These are phyloP conservation scores for Scolopax mira DNA, from an alignment of 2,113 vertebrate genomes.

Conservation along the genomic window DNA sequence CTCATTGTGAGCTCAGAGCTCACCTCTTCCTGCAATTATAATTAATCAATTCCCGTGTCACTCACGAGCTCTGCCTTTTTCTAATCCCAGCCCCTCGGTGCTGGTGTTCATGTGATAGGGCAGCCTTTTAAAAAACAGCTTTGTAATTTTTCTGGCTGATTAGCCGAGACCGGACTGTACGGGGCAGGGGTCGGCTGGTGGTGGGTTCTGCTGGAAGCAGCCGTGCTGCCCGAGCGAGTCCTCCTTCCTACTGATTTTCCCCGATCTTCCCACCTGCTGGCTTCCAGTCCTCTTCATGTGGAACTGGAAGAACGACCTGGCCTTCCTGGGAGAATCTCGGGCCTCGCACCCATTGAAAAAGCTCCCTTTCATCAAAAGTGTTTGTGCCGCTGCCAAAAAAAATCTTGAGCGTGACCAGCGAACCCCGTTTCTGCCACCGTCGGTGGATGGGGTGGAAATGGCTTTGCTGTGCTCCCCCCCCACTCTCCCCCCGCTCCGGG, in stretches of 20 bases:
- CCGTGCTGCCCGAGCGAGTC: not conserved
- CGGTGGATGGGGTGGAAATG: not conserved
- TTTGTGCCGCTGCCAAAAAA: not conserved
- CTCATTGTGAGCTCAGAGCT: not conserved
- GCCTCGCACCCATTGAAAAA: not conserved
- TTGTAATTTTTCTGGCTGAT: not conserved
- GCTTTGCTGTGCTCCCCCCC: not conserved
- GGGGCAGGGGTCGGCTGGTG: not conserved
- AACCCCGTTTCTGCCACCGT: rapidly evolving
- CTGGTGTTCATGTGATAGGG: not conserved
- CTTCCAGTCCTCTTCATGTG: not conserved
- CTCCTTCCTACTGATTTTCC: not conserved
- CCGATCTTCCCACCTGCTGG: not conserved
- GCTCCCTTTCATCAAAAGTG: not conserved
- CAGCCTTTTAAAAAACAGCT: not conserved
- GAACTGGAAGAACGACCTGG: not conserved
- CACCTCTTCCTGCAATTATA: constrained; percentile 9
- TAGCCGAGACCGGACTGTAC: not conserved
- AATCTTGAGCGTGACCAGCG: rapidly evolving
- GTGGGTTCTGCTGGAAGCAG: not conserved
- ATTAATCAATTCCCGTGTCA: not conserved
- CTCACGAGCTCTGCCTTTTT: not conserved
- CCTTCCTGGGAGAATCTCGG: not conserved
- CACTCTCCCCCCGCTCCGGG: too few relatives aligned
- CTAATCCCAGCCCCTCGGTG: not conserved